Evolutionary conservation across 2,113 vertebrate genomes (phyloP).

Genomic region (Percina caprodes): DNA sequence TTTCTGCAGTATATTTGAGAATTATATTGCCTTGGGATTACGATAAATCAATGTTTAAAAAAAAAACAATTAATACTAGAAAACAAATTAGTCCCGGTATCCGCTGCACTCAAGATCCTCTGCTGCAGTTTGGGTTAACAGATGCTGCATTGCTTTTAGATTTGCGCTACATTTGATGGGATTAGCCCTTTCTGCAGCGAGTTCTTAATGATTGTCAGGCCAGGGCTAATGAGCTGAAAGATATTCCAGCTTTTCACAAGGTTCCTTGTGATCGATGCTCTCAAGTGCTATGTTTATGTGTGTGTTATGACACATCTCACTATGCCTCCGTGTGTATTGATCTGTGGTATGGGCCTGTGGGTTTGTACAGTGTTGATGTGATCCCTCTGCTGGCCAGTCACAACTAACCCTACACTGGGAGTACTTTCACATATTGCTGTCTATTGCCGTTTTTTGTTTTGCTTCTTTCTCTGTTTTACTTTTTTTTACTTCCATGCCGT

Average conservation of each 20-base stretch:
- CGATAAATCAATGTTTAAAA: neutral
- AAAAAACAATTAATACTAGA: neutral
- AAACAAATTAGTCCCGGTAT: rapidly evolving
- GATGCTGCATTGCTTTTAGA: neutral
- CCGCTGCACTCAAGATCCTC: neutral
- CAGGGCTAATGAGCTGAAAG: slow-evolving; percentile 2
- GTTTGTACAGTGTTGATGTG: slow-evolving; percentile 80
- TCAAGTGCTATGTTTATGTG: slow-evolving; percentile 51
- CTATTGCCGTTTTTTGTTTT: neutral
- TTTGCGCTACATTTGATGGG: slow-evolving; percentile 14
- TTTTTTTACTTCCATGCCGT: neutral
- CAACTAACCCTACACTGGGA: neutral
- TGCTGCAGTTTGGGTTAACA: neutral
- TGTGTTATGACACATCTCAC: slow-evolving; percentile 16
- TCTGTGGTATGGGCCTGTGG: slow-evolving; percentile 62
- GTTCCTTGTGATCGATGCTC: neutral
- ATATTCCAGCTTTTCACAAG: slow-evolving; percentile 26
- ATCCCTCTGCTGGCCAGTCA: slow-evolving; percentile 65
- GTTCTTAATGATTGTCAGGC: slow-evolving; percentile 48
- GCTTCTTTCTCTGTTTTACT: neutral
- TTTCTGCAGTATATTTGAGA: neutral
- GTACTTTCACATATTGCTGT: neutral
- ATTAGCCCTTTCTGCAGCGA: slow-evolving; percentile 15
- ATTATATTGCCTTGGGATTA: neutral
- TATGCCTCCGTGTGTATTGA: slow-evolving; percentile 44